These are phyloP conservation scores for Rallus limicola DNA, from an alignment of 2,113 vertebrate genomes.

Conservation along the genomic window DNA sequence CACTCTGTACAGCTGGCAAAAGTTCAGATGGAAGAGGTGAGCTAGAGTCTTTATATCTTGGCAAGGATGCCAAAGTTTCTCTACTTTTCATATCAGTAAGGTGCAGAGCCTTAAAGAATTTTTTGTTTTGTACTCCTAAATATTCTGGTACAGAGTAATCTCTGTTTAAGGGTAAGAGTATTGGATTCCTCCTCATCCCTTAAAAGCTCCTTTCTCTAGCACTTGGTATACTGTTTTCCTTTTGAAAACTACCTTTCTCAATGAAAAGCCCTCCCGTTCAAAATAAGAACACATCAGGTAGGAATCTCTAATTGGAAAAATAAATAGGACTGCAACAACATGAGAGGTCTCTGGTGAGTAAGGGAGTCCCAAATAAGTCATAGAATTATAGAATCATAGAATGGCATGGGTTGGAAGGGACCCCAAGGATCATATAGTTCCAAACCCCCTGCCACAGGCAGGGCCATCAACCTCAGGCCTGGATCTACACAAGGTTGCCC, in stretches of 20 bases:
- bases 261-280: not conserved
- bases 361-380: not conserved
- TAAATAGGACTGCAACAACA: not conserved
- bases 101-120: not conserved
- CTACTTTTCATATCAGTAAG: not conserved
- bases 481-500: no score
- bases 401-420: no score
- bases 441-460: no score
- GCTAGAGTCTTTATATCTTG: not conserved
- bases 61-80: not conserved
- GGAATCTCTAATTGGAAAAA: not conserved
- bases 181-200: not conserved
- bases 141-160: not conserved
- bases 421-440: no score
- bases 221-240: not conserved
- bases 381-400: no score
- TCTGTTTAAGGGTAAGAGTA: not conserved
- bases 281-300: not conserved
- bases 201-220: not conserved
- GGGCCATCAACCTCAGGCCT: no score
- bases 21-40: not conserved
- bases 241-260: not conserved
- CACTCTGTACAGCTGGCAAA: not conserved
- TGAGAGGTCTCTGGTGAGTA: not conserved
- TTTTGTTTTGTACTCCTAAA: not conserved